Percentiles rank a stretch among this genome's conserved stretches.
Evolutionary conservation across 2,113 vertebrate genomes (phyloP).

Genomic region (Hemicordylus capensis): DNA sequence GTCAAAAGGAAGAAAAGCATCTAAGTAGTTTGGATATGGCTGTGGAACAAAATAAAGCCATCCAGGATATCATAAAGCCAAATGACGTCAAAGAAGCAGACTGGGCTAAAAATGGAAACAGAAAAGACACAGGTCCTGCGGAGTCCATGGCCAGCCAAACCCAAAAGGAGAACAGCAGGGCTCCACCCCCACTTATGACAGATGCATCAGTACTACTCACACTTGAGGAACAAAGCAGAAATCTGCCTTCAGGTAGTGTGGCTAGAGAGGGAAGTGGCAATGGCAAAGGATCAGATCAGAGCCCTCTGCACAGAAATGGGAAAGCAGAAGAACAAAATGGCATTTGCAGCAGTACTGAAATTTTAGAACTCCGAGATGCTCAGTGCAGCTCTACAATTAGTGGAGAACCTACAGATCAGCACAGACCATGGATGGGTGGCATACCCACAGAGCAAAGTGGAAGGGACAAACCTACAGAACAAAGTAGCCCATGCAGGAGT

Average conservation of each 20-base stretch:
- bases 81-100: neutral
- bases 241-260: neutral
- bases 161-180: neutral
- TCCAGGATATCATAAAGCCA: neutral
- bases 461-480: neutral
- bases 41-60: neutral
- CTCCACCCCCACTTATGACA: neutral
- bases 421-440: neutral
- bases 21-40: fast-evolving
- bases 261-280: neutral
- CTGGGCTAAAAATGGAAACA: neutral
- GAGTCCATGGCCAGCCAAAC: neutral
- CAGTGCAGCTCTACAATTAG: neutral
- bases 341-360: neutral
- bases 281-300: neutral
- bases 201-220: neutral
- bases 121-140: fast-evolving
- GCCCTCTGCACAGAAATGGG: neutral
- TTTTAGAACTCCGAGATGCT: neutral
- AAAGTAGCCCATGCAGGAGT: neutral
- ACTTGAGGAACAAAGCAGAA: neutral
- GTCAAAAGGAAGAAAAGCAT: neutral
- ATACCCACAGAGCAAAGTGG: neutral
- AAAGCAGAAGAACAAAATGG: neutral
- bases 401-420: neutral